Percentiles rank a stretch among this genome's conserved stretches.
phyloP scores from a whole-genome alignment of 2,113 vertebrate genomes.

The Calyptomena viridis region DNA sequence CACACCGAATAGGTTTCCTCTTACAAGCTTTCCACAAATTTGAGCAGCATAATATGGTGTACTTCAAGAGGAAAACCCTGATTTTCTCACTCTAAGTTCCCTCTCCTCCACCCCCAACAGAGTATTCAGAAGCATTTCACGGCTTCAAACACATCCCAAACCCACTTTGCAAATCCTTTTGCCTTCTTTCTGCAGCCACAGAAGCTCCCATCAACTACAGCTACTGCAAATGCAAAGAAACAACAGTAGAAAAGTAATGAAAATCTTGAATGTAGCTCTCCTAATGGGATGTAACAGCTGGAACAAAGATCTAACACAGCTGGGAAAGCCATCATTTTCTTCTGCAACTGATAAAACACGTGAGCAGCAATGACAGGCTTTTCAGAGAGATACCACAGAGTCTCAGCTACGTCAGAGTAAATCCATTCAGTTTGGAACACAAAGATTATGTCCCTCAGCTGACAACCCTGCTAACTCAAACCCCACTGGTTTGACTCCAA shows the following conservation, averaged over 20 bases:
- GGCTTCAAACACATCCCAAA: slow-evolving; percentile 24
- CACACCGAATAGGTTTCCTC: background rate
- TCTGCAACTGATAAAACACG: background rate
- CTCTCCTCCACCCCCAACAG: background rate
- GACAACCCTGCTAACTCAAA: slow-evolving; percentile 50
- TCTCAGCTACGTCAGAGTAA: slow-evolving; percentile 17
- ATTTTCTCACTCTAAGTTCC: slow-evolving; percentile 15
- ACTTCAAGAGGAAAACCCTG: background rate
- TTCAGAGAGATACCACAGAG: background rate
- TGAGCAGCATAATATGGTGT: background rate
- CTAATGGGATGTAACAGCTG: slow-evolving; percentile 67
- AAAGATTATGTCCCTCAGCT: slow-evolving; percentile 50
- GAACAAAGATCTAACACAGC: slow-evolving; percentile 62
- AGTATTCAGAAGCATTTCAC: slow-evolving; percentile 38
- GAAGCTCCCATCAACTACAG: slow-evolving; percentile 42
- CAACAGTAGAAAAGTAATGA: slow-evolving; percentile 57
- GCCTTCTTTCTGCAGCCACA: background rate
- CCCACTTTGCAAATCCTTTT: slow-evolving; percentile 12
- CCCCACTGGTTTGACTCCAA: slow-evolving; percentile 1
- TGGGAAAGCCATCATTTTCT: slow-evolving; percentile 29
- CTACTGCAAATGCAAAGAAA: slow-evolving; percentile 50
- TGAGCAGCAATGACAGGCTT: background rate
- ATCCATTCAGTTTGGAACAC: slow-evolving; percentile 21
- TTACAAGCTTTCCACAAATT: background rate
- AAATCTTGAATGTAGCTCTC: slow-evolving; percentile 11